These are phyloP conservation scores for Falco novaeseelandiae DNA, from an alignment of 2,797 vertebrate genomes.

Conservation along the genomic window DNA sequence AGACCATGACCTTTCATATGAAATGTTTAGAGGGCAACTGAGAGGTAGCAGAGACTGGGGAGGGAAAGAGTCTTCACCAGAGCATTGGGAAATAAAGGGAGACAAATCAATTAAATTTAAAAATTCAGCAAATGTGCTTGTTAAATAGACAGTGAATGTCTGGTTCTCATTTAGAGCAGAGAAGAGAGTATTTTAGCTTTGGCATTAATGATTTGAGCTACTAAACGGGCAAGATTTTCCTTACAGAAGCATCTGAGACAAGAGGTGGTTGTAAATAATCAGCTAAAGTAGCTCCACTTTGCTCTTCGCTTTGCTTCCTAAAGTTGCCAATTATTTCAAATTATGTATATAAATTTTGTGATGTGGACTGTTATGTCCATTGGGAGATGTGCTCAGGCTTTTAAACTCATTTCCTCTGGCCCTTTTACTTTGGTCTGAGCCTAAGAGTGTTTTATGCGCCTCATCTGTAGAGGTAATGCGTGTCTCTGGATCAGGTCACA, in stretches of 20 bases:
- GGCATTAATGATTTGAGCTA: not conserved
- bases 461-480: not conserved
- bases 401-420: conserved; percentile 12
- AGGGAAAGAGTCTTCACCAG: not conserved
- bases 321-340: conserved; percentile 39
- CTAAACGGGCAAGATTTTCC: not conserved
- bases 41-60: conserved; percentile 2
- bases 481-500: not conserved
- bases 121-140: not conserved
- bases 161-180: not conserved
- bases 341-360: conserved; percentile 12
- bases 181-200: not conserved
- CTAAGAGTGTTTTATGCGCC: conserved; percentile 15
- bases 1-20: conserved; percentile 42
- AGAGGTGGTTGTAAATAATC: not conserved
- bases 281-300: not conserved
- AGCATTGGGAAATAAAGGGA: conserved; percentile 18
- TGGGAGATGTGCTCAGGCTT: conserved; percentile 39
- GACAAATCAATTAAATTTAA: conserved; percentile 16
- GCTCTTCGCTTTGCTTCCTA: not conserved
- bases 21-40: conserved; percentile 6
- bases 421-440: not conserved
- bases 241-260: conserved; percentile 1
- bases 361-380: not conserved
- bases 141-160: not conserved